Evolutionary conservation across 2,888 invertebrate species (phyloP).

Genomic region (Marronus borbonicus): DNA sequence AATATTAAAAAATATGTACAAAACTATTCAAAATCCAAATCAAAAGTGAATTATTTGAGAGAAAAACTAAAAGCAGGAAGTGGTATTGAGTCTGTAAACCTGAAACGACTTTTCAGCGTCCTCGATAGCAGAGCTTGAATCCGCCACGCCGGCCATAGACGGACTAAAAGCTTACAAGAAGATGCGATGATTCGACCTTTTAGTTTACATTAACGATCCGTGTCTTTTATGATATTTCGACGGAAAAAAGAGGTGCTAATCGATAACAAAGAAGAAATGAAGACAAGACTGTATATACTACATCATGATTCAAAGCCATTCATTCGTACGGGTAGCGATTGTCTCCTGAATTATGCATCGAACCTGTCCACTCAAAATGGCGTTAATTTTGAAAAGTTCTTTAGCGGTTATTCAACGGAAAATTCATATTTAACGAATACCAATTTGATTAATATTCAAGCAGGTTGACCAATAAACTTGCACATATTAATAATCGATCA

Average conservation of each 20-base stretch:
- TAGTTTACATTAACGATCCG: slow-evolving; percentile 65
- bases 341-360: slow-evolving; percentile 18
- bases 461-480: too few species aligned
- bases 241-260: slow-evolving; percentile 61
- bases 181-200: slow-evolving; percentile 59
- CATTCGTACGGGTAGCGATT: slow-evolving; percentile 10
- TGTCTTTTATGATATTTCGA: slow-evolving; percentile 65
- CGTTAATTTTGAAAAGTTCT: neutral
- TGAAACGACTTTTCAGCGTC: slow-evolving; percentile 33
- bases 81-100: slow-evolving; percentile 20
- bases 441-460: neutral
- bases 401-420: slow-evolving; percentile 11
- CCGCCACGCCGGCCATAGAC: slow-evolving; percentile 53
- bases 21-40: slow-evolving; percentile 20
- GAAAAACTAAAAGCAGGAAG: slow-evolving; percentile 13
- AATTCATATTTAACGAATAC: neutral
- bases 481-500: too few species aligned
- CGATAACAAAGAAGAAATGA: slow-evolving; percentile 56
- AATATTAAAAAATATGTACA: slow-evolving; percentile 16
- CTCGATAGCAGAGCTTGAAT: slow-evolving; percentile 46
- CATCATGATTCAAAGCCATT: slow-evolving; percentile 12
- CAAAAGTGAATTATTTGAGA: slow-evolving; percentile 1
- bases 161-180: slow-evolving; percentile 54
- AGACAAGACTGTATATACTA: neutral
- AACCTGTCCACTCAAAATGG: slow-evolving; percentile 13